phyloP scores from a whole-genome alignment of 2,113 vertebrate genomes.

The Desmodus rotundus region DNA sequence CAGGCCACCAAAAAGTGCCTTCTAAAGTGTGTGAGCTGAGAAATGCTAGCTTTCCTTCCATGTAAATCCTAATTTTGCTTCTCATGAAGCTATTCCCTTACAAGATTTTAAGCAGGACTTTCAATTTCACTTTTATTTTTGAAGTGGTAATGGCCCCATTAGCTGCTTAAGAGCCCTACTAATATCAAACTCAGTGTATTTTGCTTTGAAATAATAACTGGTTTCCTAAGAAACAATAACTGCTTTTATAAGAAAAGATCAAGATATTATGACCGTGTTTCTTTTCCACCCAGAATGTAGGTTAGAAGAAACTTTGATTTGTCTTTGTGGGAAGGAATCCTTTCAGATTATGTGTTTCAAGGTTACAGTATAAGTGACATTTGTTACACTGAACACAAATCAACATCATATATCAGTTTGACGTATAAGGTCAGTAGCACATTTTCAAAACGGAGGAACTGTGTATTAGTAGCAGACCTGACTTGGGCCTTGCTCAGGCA shows the following conservation, averaged over 20 bases:
- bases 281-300: background rate
- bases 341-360: constrained; percentile 9
- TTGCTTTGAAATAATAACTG: background rate
- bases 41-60: background rate
- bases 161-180: background rate
- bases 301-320: background rate
- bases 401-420: background rate
- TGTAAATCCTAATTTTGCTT: background rate
- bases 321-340: background rate
- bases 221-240: background rate
- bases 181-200: background rate
- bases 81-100: background rate
- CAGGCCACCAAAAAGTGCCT: background rate
- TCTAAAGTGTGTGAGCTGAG: background rate
- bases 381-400: background rate
- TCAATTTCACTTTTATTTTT: background rate
- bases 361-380: background rate
- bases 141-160: background rate
- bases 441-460: background rate
- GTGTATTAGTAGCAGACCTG: background rate
- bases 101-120: constrained; percentile 16
- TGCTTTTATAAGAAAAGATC: background rate
- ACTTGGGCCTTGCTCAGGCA: background rate
- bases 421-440: background rate
- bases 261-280: background rate